phyloP scores from a whole-genome alignment of 30 jellyfish, hydroid and myxozoan species.

The Chrysaora quinquecirrha region DNA sequence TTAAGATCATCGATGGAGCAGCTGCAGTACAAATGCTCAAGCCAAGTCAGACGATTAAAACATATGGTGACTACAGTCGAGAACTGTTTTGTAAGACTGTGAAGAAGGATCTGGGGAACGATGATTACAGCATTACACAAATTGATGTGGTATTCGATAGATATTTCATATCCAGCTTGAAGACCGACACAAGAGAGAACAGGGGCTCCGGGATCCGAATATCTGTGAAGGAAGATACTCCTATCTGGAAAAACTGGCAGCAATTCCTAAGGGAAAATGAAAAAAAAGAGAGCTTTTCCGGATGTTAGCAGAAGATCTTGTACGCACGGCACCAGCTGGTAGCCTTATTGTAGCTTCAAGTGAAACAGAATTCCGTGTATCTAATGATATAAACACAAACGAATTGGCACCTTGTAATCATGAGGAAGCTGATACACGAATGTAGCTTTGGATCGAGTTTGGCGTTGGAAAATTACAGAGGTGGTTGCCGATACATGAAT shows the following conservation, averaged over 20 bases:
- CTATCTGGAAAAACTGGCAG: not conserved
- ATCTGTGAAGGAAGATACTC: not conserved
- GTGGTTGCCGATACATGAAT: too few relatives aligned
- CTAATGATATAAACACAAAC: too few relatives aligned
- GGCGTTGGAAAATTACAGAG: too few relatives aligned
- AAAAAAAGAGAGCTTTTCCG: not conserved
- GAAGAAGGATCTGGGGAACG: too few relatives aligned
- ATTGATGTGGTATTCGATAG: not conserved
- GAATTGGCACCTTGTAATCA: too few relatives aligned
- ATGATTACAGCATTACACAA: too few relatives aligned
- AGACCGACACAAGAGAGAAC: not conserved
- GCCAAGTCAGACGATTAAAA: not conserved
- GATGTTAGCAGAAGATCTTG: not conserved
- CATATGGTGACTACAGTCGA: not conserved
- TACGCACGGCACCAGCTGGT: too few relatives aligned
- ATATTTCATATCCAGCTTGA: not conserved
- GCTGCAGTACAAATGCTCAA: not conserved
- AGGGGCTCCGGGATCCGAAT: not conserved
- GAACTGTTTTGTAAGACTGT: not conserved
- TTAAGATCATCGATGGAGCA: not conserved
- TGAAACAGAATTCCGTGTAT: too few relatives aligned
- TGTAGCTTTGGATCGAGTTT: too few relatives aligned
- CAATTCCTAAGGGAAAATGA: not conserved
- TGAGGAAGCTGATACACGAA: too few relatives aligned
- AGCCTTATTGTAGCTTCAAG: too few relatives aligned